Conservation (phyloP, 2,888 invertebrate species). For the Pyrrhia umbra region DNA sequence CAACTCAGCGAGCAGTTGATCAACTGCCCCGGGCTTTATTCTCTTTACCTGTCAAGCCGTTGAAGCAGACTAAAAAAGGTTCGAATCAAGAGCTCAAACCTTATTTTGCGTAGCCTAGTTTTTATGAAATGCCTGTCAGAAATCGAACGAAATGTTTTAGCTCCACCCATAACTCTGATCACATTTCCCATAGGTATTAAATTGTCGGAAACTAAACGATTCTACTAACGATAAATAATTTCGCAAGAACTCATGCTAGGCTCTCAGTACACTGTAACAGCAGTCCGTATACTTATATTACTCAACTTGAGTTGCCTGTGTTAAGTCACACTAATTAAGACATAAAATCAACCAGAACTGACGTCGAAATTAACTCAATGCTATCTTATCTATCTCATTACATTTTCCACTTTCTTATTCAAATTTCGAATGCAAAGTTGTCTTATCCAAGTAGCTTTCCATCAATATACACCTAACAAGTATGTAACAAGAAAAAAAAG, state of each 20-base stretch:
- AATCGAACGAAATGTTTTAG: not conserved
- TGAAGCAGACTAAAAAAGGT: not conserved
- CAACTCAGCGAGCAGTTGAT: too few relatives aligned
- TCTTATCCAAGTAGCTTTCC: constrained; percentile 45
- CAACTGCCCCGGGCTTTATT: too few relatives aligned
- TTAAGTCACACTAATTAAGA: not conserved
- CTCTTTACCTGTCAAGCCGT: too few relatives aligned
- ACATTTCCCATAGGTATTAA: not conserved
- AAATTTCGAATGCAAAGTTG: constrained; percentile 33
- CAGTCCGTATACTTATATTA: not conserved
- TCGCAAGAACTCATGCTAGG: not conserved
- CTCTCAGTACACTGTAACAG: not conserved
- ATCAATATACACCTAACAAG: constrained; percentile 59
- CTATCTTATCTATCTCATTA: constrained; percentile 3
- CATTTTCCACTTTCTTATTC: constrained; percentile 10
- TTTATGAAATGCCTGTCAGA: not conserved
- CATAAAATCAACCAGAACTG: not conserved
- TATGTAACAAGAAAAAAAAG: constrained; percentile 64
- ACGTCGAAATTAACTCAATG: not conserved
- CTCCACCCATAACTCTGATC: not conserved
- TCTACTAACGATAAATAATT: not conserved
- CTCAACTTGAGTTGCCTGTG: not conserved
- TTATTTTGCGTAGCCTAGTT: not conserved
- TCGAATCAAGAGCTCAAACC: not conserved
- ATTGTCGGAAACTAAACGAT: not conserved